Conservation (phyloP, 2,888 invertebrate genomes). For the Holacanthella duospinosa region DNA sequence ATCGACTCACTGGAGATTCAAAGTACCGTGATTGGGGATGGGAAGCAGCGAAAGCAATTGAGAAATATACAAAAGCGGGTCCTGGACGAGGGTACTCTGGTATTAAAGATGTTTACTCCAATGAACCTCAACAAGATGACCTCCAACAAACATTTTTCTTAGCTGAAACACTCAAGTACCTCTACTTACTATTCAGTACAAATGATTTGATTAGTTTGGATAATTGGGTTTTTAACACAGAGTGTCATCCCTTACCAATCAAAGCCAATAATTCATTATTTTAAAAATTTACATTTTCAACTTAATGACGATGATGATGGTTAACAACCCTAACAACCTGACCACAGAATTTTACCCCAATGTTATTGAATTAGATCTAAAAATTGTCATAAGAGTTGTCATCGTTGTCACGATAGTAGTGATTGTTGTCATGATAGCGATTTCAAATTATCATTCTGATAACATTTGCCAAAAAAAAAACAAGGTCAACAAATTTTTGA, state of each 20-base stretch:
- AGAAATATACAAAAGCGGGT: constrained; percentile 28
- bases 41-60: constrained; percentile 30
- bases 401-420: no score
- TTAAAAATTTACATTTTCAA: constrained; percentile 1
- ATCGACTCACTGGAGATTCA: constrained; percentile 88
- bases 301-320: neutral
- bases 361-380: no score
- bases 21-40: constrained; percentile 50
- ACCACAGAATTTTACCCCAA: no score
- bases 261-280: constrained; percentile 15
- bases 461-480: no score
- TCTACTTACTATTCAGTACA: constrained; percentile 85
- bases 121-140: constrained; percentile 73
- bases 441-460: no score
- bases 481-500: no score
- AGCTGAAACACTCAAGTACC: constrained; percentile 96
- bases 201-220: constrained; percentile 79
- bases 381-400: no score
- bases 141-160: constrained; percentile 99
- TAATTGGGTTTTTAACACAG: constrained; percentile 98
- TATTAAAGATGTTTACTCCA: constrained; percentile 81
- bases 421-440: no score
- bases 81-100: constrained; percentile 69
- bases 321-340: neutral
- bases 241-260: constrained; percentile 88